phyloP scores from a whole-genome alignment of 2,797 vertebrate species.

The Micropoecilia bifurca region DNA sequence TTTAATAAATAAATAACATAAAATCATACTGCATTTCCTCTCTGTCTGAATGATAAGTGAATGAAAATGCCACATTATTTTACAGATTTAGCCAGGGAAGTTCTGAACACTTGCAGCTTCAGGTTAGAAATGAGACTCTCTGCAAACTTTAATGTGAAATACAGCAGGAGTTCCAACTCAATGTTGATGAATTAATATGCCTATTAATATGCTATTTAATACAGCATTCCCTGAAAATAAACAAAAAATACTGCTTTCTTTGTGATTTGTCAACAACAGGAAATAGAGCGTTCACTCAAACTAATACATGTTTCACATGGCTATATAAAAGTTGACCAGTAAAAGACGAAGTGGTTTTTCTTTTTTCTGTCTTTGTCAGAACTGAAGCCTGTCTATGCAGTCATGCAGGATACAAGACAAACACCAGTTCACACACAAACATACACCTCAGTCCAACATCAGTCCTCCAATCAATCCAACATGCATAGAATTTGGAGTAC shows the following conservation, averaged over 20 bases:
- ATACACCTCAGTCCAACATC: not conserved
- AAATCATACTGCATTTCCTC: not conserved
- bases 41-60: not conserved
- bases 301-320: no score
- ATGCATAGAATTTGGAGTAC: not conserved
- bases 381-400: not conserved
- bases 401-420: not conserved
- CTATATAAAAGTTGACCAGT: no score
- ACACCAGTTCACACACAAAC: not conserved
- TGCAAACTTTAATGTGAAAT: not conserved
- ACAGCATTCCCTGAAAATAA: not conserved
- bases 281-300: no score
- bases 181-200: no score
- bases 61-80: not conserved
- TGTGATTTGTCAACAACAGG: no score
- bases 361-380: not conserved
- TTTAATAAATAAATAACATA: not conserved
- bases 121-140: not conserved
- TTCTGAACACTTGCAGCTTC: not conserved
- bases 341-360: no score
- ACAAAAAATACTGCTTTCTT: not conserved
- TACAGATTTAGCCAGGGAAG: not conserved
- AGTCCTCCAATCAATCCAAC: not conserved
- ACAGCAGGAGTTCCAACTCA: not conserved
- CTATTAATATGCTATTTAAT: no score